Base-by-base conservation (phyloP, 1,140 invertebrate species). In the Calephelis nemesis region DNA sequence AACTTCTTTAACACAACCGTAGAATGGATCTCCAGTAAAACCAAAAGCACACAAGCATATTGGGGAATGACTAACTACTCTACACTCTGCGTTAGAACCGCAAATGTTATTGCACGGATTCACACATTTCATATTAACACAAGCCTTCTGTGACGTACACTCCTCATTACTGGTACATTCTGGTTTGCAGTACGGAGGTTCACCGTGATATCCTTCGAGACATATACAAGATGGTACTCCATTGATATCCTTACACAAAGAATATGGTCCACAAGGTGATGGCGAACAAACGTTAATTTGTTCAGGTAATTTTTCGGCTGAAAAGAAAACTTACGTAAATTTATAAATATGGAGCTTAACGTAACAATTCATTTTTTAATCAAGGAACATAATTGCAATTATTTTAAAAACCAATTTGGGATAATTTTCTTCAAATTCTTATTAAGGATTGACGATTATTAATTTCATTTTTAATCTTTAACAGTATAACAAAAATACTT, bases 221-320 rank as follows among this genome's bases (percentile, higher is more conserved):
- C 97, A 97, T 10, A 93, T 95, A 84, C 96, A 98, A 9, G 96
- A 94, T 0, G 96, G 94, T 71, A 95, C 93, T 68, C 94, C 92
- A 74, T 95, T 95, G n/a, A 95, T 88, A 65, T 95, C 94, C 39
- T 93, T 93, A 82, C 96, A 98, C 52, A 96, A 93, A 6, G 96
- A 94, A 82, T 97, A 96, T 0, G 95, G 93, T 8, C 97, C 97
- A 86, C 97, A 98, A 11, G 96, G 96, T 66, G 95, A 96, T 47
- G 96, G 96, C 52, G 94, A 81, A 74, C 96, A 97, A 12, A 95
- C 95, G 85, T 96, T 94, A 49, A 92, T 83, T 9, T 91, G 92
- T 50, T 84, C 93, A 83, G 68, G 93, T 48, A 82, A 60, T 62
- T 75, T 79, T 58, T 84, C 83, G 47, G 88, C 92, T 91, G 73